Conservation (phyloP, 2,888 invertebrate species). For the Aphidius colemani region DNA sequence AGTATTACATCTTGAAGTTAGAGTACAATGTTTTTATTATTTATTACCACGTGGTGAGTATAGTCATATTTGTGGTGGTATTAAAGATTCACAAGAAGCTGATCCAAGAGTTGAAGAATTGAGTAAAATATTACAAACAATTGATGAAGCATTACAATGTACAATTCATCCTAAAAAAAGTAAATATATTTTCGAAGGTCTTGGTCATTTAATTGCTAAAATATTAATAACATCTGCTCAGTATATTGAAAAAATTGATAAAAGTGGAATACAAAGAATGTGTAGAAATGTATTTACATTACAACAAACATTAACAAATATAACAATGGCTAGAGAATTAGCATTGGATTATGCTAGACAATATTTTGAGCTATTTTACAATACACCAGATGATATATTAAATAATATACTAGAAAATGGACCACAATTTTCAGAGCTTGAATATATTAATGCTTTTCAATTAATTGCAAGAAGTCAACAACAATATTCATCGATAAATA, state of each 20-base stretch:
- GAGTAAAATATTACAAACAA: conserved; percentile 75
- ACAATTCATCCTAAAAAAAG: conserved; percentile 79
- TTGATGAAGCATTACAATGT: conserved; percentile 77
- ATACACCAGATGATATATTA: conserved; percentile 82
- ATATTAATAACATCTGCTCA: conserved; percentile 80
- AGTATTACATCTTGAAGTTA: conserved; percentile 89
- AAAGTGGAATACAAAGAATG: conserved; percentile 81
- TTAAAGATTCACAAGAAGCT: conserved; percentile 76
- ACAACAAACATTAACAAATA: conserved; percentile 83
- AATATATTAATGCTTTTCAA: conserved; percentile 72
- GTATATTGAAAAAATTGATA: conserved; percentile 79
- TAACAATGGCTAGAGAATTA: conserved; percentile 79
- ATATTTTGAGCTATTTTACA: conserved; percentile 85
- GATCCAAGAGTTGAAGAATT: conserved; percentile 78
- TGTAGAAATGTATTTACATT: conserved; percentile 83
- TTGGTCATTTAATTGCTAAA: conserved; percentile 81
- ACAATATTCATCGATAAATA: conserved; percentile 62
- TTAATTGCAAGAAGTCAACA: conserved; percentile 65
- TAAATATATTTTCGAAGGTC: conserved; percentile 87
- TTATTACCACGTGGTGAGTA: conserved; percentile 65
- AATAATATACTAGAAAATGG: conserved; percentile 84
- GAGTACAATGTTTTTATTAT: conserved; percentile 96
- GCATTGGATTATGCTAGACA: conserved; percentile 87
- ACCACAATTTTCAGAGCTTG: conserved; percentile 71
- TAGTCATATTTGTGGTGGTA: conserved; percentile 56